Conservation (phyloP, 2,888 invertebrate genomes). For the Allolobophora icterica region DNA sequence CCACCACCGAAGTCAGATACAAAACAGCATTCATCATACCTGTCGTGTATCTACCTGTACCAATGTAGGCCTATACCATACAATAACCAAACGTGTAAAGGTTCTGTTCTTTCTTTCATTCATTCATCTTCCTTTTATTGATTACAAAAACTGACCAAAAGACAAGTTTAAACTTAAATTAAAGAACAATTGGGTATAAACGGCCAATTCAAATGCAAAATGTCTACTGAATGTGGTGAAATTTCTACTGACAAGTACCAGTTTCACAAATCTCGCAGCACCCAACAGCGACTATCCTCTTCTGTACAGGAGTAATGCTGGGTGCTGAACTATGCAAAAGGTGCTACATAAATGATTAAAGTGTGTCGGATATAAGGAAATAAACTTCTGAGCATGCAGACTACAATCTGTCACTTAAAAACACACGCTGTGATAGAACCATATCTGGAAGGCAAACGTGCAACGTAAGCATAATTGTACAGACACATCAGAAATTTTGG, state of each 20-base stretch:
- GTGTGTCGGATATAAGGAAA: neutral
- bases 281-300: too few species aligned
- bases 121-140: too few species aligned
- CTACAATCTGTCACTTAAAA: neutral
- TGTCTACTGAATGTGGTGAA: too few species aligned
- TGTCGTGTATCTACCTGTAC: neutral
- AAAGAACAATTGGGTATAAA: too few species aligned
- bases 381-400: neutral
- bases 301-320: neutral
- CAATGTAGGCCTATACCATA: too few species aligned
- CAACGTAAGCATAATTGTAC: neutral
- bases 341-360: neutral
- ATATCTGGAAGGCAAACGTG: neutral
- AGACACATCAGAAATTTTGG: neutral
- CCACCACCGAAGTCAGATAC: too few species aligned
- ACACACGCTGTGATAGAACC: neutral
- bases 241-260: neutral
- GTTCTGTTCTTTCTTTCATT: too few species aligned
- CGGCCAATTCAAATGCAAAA: neutral
- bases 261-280: neutral
- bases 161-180: too few species aligned
- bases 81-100: too few species aligned
- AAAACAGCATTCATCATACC: neutral
- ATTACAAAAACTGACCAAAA: too few species aligned
- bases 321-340: neutral